Conservation (phyloP, 2,888 invertebrate species). For the Shargacucullia verbasci region DNA sequence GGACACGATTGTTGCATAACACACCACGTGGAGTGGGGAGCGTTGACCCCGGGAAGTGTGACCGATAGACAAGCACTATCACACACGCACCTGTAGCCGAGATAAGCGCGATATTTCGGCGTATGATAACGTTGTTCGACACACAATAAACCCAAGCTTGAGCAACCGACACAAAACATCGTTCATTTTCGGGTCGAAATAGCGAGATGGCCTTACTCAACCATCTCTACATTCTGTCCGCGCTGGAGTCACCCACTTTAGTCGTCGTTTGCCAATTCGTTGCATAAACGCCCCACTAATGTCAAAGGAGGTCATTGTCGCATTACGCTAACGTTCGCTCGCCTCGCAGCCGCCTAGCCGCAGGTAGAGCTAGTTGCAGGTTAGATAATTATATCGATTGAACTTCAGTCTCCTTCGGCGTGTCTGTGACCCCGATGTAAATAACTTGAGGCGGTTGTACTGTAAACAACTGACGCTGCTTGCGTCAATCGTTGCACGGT, state of each 20-base stretch:
- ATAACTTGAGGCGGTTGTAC: slow-evolving; percentile 86
- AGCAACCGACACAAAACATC: slow-evolving; percentile 57
- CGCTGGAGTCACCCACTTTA: slow-evolving; percentile 78
- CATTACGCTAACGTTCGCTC: slow-evolving; percentile 70
- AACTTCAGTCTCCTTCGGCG: slow-evolving; percentile 84
- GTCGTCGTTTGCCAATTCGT: slow-evolving; percentile 76
- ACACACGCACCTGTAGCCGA: slow-evolving; percentile 67
- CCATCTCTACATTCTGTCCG: slow-evolving; percentile 72
- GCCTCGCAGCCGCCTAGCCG: slow-evolving; percentile 50
- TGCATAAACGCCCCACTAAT: slow-evolving; percentile 86
- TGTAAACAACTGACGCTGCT: slow-evolving; percentile 85
- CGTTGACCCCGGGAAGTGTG: slow-evolving; percentile 78
- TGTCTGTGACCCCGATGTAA: slow-evolving; percentile 89
- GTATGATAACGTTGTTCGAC: slow-evolving; percentile 70
- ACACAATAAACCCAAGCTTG: slow-evolving; percentile 58
- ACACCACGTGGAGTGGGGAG: slow-evolving; percentile 78
- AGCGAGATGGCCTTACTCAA: slow-evolving; percentile 75
- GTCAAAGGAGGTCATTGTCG: slow-evolving; percentile 87
- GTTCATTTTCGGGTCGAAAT: slow-evolving; percentile 58
- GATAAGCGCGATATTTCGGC: slow-evolving; percentile 73
- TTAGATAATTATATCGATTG: slow-evolving; percentile 85
- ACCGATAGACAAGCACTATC: slow-evolving; percentile 77
- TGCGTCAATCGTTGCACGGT: slow-evolving; percentile 82
- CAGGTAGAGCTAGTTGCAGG: slow-evolving; percentile 66
- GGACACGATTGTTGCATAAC: slow-evolving; percentile 73